These are phyloP conservation scores for Adineta ricciae DNA, from an alignment of 2,888 invertebrate species.

Conservation along the genomic window DNA sequence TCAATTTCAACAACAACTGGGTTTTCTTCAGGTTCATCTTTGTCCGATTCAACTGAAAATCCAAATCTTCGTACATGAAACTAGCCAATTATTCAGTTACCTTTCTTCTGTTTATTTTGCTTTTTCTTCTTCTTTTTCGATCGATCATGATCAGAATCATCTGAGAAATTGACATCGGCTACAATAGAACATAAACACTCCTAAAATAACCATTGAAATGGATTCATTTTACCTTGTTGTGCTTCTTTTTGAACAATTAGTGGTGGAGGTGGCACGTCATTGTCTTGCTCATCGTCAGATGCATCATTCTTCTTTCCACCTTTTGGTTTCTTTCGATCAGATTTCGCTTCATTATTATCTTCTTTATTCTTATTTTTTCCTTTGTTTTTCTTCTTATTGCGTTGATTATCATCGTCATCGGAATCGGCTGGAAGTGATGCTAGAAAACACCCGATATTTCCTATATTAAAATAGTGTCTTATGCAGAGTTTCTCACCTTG, in stretches of 20 bases:
- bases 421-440: not conserved
- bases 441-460: not conserved
- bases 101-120: not conserved
- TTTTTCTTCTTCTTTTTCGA: not conserved
- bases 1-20: not conserved
- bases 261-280: not conserved
- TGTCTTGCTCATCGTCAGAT: not conserved
- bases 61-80: not conserved
- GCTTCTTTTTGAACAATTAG: not conserved
- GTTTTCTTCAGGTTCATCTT: not conserved
- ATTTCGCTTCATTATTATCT: not conserved
- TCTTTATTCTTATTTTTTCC: not conserved
- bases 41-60: not conserved
- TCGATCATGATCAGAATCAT: not conserved
- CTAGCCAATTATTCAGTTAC: not conserved
- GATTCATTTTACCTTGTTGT: not conserved
- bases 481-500: not conserved
- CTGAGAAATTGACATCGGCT: not conserved
- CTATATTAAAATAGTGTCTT: not conserved
- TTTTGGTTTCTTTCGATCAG: constrained; percentile 3
- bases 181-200: not conserved
- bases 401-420: not conserved
- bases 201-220: not conserved
- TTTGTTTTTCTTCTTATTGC: not conserved
- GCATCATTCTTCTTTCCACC: not conserved